A percentile compares a stretch with the other conserved stretches of the same genome.
phyloP scores from a whole-genome alignment of 2,113 vertebrate species.

The Epinephelus cyanopodus region DNA sequence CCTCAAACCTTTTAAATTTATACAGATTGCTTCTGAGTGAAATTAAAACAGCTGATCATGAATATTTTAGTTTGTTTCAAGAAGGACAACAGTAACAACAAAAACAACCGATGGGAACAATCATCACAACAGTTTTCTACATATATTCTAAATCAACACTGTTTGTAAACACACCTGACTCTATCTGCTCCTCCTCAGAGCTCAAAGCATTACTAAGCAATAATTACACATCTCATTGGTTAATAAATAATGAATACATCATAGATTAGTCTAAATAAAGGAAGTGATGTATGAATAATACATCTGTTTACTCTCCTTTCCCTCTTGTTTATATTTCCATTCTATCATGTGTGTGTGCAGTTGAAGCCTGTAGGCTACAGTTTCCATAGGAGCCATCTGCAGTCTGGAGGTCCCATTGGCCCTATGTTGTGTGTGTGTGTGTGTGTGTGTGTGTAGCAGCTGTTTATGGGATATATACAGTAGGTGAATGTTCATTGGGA shows the following conservation, averaged over 20 bases:
- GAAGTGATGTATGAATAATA: conserved; percentile 27
- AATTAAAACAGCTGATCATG: not conserved
- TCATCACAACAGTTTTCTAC: not conserved
- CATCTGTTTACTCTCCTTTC: conserved; percentile 4
- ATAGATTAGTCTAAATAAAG: not conserved
- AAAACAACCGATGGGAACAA: not conserved
- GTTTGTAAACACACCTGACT: not conserved
- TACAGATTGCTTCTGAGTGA: not conserved
- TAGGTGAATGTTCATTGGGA: not conserved
- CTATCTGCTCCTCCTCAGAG: not conserved
- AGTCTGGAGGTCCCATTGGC: conserved; percentile 15
- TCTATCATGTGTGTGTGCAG: not conserved
- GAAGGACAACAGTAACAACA: not conserved
- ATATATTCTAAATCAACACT: not conserved
- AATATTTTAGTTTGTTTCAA: not conserved
- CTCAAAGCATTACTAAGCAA: not conserved
- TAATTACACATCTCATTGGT: not conserved
- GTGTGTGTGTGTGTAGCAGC: conserved; percentile 3
- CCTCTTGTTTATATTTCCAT: conserved; percentile 3
- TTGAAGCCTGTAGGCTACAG: conserved; percentile 17
- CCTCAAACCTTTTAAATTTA: not conserved
- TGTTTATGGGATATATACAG: not conserved
- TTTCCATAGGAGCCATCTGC: conserved; percentile 45
- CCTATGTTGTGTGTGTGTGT: not conserved
- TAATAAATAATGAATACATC: not conserved